Base-by-base conservation (phyloP, 2,113 vertebrate genomes). In the Excalfactoria chinensis region DNA sequence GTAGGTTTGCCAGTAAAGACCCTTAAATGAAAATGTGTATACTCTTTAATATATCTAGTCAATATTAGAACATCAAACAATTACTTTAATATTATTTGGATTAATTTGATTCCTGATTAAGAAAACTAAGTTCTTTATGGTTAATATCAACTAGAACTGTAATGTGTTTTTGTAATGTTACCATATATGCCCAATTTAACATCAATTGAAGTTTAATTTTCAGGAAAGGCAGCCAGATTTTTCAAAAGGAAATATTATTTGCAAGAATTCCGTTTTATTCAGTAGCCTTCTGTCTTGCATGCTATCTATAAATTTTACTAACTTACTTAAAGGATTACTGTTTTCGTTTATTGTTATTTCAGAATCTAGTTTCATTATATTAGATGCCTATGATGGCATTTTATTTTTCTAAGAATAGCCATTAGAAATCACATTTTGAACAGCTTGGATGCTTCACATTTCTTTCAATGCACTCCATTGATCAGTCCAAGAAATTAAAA, bases 31-130 rank as follows among this genome's bases (percentile, higher is more conserved):
- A 90, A 56, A n/a, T 78, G 40, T 63, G 30, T 8, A 12, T 78
- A 84, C 51, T 25, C 48, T 80, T 84, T 70, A 85, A 51, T 82
- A 53, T 4, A 25, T 69, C 26, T 67, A 70, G 90, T 83, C 48
- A 86, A 60, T 90, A 91, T 75, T 88, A 90, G 43, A 92, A 75
- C 35, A 93, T 30, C 60, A 90, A 95, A 23, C 5, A 4, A 26
- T 74, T 70, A 44, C 67, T 79, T 82, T 78, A 26, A 71, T 85
- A 40, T 63, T 91, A 63, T 40, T 63, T 40, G 60, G 37, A 63
- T 63, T 40, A 40, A 40, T 40, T 63, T 63, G 60, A 26, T 63
- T 63, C 60, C 35, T 40, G 35, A 63, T 63, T 40, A 40, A 40
- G 35, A 63, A 63, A 37, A 60, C 58, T 63, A 62, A 30, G 48